Conservation (phyloP, 2,797 vertebrate genomes). For the Peromyscus nudipes region DNA sequence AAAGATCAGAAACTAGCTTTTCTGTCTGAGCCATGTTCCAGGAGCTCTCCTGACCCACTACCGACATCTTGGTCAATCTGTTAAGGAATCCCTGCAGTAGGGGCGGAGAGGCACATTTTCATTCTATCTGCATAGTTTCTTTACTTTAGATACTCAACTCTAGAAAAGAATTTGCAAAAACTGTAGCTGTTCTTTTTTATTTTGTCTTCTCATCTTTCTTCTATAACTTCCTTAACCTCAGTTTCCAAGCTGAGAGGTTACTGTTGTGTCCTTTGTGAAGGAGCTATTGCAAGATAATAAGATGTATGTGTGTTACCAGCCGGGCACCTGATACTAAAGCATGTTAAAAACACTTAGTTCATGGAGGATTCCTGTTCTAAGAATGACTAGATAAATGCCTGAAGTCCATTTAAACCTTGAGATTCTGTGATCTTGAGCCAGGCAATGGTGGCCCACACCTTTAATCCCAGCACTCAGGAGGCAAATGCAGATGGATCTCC, state of each 20-base stretch:
- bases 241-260: not conserved
- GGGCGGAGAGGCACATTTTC: not conserved
- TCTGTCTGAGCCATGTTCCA: not conserved
- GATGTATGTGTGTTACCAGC: not conserved
- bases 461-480: not conserved
- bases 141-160: slow-evolving; percentile 19
- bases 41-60: not conserved
- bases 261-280: not conserved
- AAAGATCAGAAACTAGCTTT: not conserved
- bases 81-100: not conserved
- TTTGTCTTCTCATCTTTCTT: not conserved
- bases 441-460: not conserved
- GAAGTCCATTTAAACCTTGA: slow-evolving; percentile 1
- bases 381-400: not conserved
- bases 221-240: not conserved
- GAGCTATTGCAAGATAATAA: not conserved
- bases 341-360: slow-evolving; percentile 1
- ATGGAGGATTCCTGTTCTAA: not conserved
- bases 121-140: slow-evolving; percentile 17
- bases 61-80: not conserved
- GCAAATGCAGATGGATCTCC: not conserved
- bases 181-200: not conserved
- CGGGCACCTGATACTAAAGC: not conserved
- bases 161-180: slow-evolving; percentile 38
- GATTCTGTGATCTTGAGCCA: not conserved